Evolutionary conservation across 2,113 vertebrate genomes (phyloP), one percentile per base, ranked within the genome.

Genomic region (Solea senegalensis): DNA sequence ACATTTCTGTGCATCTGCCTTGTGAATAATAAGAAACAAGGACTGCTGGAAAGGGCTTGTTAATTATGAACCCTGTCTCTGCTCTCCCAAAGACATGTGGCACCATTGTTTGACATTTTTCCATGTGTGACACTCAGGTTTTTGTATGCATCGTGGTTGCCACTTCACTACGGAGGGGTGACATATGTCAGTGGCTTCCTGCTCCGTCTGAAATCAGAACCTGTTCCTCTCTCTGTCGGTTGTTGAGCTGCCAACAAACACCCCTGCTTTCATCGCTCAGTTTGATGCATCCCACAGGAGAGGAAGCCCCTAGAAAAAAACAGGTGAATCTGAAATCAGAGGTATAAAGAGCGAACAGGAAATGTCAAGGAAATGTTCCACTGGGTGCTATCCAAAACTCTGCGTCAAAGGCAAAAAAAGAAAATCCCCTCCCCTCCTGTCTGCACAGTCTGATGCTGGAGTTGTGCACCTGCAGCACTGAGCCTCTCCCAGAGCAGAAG

Each of bases 351-450:
- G 57, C 61, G 57, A 80, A 81, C 55, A 59, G 71, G 59, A 78
- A 83, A 80, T 67, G 73, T 83, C 69, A 79, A 65, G 74, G 62
- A 82, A 72, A 50, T 8, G 48, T 66, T 85, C 65, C 56, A 45
- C 52, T 51, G 60, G 74, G 57, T 55, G 66, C 73, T 65, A 78
- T 81, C 75, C 73, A 75, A 67, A 73, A 58, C 16, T 56, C 15
- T 50, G 34, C 6, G 6, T 49, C 3, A 16, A 28, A 72, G 57
- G 59, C 27, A 44, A 65, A 69, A 52, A 65, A 45, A 44, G 43
- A 16, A 26, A 65, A 43, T 7, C 0, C 11, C 4, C 4, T 13
- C 45, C 12, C 41, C 10, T 48, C 57, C 58, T 4, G 55, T 74
- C 57, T 65, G 46, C 15, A 21, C 7, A 9, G 45, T 21, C 41